Conservation (phyloP, 2,888 invertebrate genomes). For the Machimus atricapillus region DNA sequence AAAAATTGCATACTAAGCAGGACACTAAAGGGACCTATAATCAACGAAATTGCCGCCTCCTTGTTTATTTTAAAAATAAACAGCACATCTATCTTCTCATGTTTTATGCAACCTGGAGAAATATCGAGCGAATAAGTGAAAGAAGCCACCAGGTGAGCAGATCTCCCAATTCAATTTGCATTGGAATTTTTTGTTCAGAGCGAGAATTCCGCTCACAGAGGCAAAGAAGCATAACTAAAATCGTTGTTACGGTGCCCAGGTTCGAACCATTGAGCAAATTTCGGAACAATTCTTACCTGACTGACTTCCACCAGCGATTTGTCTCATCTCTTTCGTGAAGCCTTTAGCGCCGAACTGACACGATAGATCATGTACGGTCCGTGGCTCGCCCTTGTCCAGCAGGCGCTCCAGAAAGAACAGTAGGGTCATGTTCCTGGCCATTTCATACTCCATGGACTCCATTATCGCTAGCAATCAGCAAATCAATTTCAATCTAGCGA, state of each 20-base stretch:
- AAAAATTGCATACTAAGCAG: not conserved
- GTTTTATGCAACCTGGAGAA: not conserved
- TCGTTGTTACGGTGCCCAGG: not conserved
- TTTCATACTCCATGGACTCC: conserved; percentile 94
- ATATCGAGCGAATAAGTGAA: not conserved
- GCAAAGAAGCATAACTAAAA: not conserved
- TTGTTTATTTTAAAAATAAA: not conserved
- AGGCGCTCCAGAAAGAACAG: conserved; percentile 98
- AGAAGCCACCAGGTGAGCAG: not conserved
- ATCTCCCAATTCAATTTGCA: not conserved
- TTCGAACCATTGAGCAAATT: not conserved
- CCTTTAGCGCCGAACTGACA: conserved; percentile 99
- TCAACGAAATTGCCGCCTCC: not conserved
- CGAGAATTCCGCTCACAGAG: not conserved
- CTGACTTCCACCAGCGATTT: conserved; percentile 94
- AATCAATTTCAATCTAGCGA: not conserved
- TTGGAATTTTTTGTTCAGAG: not conserved
- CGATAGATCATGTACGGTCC: conserved; percentile 96
- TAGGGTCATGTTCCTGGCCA: conserved; percentile 92
- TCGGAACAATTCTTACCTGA: conserved; percentile 68
- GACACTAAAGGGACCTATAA: not conserved
- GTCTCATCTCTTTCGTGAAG: conserved; percentile 98
- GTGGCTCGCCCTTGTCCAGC: conserved; percentile 92
- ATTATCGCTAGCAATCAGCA: conserved; percentile 61
- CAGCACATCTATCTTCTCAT: not conserved